These are phyloP conservation scores for Cyanistes caeruleus DNA, from an alignment of 2,113 vertebrate genomes.

Conservation along the genomic window DNA sequence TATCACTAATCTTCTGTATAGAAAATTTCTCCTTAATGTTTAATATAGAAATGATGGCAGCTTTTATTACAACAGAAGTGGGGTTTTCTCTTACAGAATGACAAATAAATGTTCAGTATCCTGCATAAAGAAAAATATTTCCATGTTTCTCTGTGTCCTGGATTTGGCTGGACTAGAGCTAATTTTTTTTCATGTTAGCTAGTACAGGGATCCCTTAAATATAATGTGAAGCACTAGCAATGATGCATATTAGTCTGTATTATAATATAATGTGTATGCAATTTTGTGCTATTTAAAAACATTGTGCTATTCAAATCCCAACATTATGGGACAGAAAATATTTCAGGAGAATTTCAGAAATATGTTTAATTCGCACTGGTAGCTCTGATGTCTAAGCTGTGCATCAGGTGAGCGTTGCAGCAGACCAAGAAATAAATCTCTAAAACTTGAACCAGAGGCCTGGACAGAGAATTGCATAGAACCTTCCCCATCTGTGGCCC, in stretches of 20 bases:
- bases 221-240: not conserved
- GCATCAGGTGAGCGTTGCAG: not conserved
- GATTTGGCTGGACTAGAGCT: not conserved
- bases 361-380: not conserved
- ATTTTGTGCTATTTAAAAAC: not conserved
- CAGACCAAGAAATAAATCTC: not conserved
- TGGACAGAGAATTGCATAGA: not conserved
- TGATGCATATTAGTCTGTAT: not conserved
- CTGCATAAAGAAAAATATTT: not conserved
- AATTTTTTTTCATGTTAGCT: not conserved
- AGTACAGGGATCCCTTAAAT: not conserved
- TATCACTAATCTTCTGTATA: not conserved
- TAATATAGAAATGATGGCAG: not conserved
- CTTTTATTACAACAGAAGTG: not conserved
- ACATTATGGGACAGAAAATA: not conserved
- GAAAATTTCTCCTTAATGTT: not conserved
- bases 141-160: not conserved
- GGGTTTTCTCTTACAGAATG: rapidly evolving
- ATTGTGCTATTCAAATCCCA: not conserved
- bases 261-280: not conserved
- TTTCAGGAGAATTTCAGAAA: not conserved
- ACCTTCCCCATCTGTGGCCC: not conserved
- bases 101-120: not conserved
- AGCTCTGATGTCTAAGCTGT: not conserved
- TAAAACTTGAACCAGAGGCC: not conserved